A percentile compares a stretch with the other conserved stretches of the same genome.
Conservation (phyloP, 2,113 vertebrate species). For the Serranochromis macrocephalus region DNA sequence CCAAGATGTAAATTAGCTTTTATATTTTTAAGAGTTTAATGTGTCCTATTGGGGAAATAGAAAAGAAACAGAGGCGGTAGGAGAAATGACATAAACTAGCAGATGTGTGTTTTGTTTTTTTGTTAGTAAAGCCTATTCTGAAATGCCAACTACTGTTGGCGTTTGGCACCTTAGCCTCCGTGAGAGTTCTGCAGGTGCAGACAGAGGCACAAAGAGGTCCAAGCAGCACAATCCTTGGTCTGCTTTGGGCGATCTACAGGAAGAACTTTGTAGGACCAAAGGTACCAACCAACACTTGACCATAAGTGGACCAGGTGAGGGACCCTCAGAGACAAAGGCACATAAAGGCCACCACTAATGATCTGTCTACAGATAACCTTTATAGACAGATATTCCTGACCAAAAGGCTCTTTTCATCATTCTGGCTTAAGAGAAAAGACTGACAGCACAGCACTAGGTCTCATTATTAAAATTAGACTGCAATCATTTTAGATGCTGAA, state of each 20-base stretch:
- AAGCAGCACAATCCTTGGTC: neutral
- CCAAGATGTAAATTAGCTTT: neutral
- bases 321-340: neutral
- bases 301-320: neutral
- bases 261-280: neutral
- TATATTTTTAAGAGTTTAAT: neutral
- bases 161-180: neutral
- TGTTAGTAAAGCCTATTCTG: neutral
- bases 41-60: neutral
- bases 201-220: neutral
- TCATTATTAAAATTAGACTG: neutral
- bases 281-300: neutral
- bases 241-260: neutral
- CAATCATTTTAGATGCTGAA: neutral
- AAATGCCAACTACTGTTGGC: neutral
- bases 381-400: neutral
- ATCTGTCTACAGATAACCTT: neutral
- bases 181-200: neutral
- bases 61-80: neutral
- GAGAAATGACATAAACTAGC: neutral
- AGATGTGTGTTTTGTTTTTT: neutral
- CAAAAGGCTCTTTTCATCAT: neutral
- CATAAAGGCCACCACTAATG: neutral
- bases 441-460: neutral
- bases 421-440: neutral